Evolutionary conservation across 2,888 invertebrate species (phyloP), one percentile per base, ranked within the genome.

Genomic region (Diarsia mendica): DNA sequence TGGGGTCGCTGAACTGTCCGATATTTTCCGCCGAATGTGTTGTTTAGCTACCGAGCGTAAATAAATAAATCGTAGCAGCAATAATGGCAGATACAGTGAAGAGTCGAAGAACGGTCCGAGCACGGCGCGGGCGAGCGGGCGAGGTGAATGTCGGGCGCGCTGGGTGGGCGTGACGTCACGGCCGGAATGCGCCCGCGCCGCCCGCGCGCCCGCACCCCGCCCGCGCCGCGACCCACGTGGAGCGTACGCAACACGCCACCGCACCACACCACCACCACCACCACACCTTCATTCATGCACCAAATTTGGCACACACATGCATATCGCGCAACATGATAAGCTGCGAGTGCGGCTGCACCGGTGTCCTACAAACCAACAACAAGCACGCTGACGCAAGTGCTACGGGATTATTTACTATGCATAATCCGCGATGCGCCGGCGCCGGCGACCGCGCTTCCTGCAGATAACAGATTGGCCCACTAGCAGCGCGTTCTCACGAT

Each of bases 121-220:
- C 87, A 86, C 81, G 86, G 90, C 77, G 89, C 90, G 88, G 87
- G 88, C 88, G 90, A 90, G 89, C 91, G 90, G 90, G 88, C 92
- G 94, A 93, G 94, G 94, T 95, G 96, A 95, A 94, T 94, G 95
- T 93, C 94, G 94, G 89, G 92, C 95, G 93, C 93, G 87, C 93
- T 96, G 96, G 96, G 96, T 96, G 96, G 96, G 92, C 96, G 94
- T 96, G 96, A 96, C 96, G 96, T 96, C 96, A 96, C 94, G 93
- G 91, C 88, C 94, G 95, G 96, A 96, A 96, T 96, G 96, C 93
- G 95, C 93, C 93, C 92, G 93, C 93, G 92, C 92, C 90, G 87
- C 93, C 89, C 90, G 89, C 89, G 83, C 88, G 85, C 58, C 87
- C 8, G n/a, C 77, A 8, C 83, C 85, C 81, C 79, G 88, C 77